A percentile compares a stretch with the other conserved stretches of the same genome.
These are phyloP conservation scores for Ophion slaviceki DNA, from an alignment of 2,888 invertebrate species.

Conservation along the genomic window DNA sequence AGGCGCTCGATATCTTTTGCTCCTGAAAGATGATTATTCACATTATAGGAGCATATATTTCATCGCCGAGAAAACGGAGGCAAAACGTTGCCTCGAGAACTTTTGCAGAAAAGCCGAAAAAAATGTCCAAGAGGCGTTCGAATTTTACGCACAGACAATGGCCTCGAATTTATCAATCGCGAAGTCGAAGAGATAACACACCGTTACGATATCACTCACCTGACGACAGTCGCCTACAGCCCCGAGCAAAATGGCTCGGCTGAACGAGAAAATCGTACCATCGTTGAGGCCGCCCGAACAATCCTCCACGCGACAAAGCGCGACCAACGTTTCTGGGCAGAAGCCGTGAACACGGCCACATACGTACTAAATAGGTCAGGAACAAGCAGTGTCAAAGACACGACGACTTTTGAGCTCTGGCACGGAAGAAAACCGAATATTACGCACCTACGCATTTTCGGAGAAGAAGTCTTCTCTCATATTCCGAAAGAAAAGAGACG, in stretches of 20 bases:
- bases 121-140: not conserved
- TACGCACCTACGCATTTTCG: conserved; percentile 23
- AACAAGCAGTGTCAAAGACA: conserved; percentile 27
- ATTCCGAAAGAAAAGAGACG: conserved; percentile 44
- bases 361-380: conserved; percentile 40
- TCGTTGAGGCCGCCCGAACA: conserved; percentile 61
- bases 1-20: not conserved
- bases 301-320: conserved; percentile 51
- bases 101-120: conserved; percentile 4
- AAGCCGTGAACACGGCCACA: conserved; percentile 62
- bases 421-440: conserved; percentile 16
- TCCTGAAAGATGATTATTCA: conserved; percentile 5
- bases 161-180: conserved; percentile 52
- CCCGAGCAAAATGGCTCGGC: conserved; percentile 65
- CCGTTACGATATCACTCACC: conserved; percentile 45
- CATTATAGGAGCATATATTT: conserved; percentile 1
- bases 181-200: conserved; percentile 40
- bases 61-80: conserved; percentile 2
- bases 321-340: conserved; percentile 72
- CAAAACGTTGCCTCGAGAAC: not conserved
- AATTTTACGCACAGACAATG: conserved; percentile 52
- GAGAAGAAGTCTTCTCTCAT: conserved; percentile 46
- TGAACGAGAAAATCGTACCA: conserved; percentile 63
- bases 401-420: conserved; percentile 56
- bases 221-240: conserved; percentile 54